Evolutionary conservation across 2,888 invertebrate genomes (phyloP), one percentile per base, ranked within the genome.

Genomic region (Morinoia aosen): DNA sequence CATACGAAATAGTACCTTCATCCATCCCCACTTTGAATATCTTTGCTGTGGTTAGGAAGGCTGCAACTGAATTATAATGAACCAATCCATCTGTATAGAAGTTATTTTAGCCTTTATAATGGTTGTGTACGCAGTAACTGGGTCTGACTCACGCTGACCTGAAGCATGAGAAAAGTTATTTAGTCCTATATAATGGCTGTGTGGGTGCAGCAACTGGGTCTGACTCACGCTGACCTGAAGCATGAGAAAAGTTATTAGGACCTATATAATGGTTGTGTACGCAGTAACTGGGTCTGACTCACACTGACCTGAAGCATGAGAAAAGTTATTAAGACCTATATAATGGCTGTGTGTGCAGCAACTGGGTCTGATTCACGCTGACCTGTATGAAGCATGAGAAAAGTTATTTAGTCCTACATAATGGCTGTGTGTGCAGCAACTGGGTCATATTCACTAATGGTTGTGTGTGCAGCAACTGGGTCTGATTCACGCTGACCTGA

Each of bases 171-270:
- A 48, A 48, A 48, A 48, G 48, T 48, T 48, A 48, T 48, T 48
- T 48, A 48, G 48, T 48, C 48, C 48, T 48, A 48, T 48, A 48
- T 48, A 48, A 48, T 48, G 48, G 48, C 5, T 48, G 48, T 48
- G 48, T 48, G n/a, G n/a, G 48, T 97, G 91, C 98, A 99, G 98
- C 99, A 99, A 98, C 98, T 99, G 97, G 99, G 99, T 97, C 98
- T 99, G 97, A 99, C 99, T 97, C 99, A 99, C 98, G 99, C 99
- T 96, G 99, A 99, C 97, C 98, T 99, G 97, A 99, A 99, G 97
- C 99, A 99, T 40, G 99, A 99, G 98, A 48, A 48, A 48, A 48
- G 48, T 48, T 48, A 48, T 5, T 48, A n/a, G 5, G 48, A 4
- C 48, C 48, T 5, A 48, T 48, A 48, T 48, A 48, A 48, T 48